phyloP scores from a whole-genome alignment of 2,888 invertebrate genomes.

The Myopa testacea region DNA sequence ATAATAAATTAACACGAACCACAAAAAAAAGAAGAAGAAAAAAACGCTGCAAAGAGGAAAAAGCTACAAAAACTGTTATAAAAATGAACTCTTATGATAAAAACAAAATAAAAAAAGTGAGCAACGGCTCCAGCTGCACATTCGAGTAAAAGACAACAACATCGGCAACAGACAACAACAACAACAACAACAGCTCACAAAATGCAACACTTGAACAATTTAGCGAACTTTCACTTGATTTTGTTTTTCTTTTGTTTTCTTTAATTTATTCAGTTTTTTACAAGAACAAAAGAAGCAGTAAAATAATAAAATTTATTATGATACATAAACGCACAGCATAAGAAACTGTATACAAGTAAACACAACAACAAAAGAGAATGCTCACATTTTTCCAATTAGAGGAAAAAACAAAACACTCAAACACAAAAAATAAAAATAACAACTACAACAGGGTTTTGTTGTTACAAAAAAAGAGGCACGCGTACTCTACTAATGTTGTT shows the following conservation, averaged over 20 bases:
- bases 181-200: neutral
- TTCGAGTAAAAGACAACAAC: neutral
- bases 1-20: neutral
- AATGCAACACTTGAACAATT: constrained; percentile 8
- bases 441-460: too few relatives aligned
- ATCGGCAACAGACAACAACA: neutral
- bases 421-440: too few relatives aligned
- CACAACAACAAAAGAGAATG: neutral
- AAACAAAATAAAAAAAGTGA: too few relatives aligned
- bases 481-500: too few relatives aligned
- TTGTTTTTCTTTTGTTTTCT: too few relatives aligned
- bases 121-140: too few relatives aligned
- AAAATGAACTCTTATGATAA: too few relatives aligned
- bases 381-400: neutral
- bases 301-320: too few relatives aligned
- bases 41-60: neutral
- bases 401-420: too few relatives aligned
- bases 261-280: too few relatives aligned
- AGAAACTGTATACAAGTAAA: neutral
- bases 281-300: too few relatives aligned
- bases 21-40: neutral
- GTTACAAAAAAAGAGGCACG: too few relatives aligned
- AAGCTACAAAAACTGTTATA: neutral
- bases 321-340: neutral
- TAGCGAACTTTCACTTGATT: neutral